These are phyloP conservation scores for Sinosuthora webbiana DNA, from an alignment of 2,113 vertebrate species.

Conservation along the genomic window DNA sequence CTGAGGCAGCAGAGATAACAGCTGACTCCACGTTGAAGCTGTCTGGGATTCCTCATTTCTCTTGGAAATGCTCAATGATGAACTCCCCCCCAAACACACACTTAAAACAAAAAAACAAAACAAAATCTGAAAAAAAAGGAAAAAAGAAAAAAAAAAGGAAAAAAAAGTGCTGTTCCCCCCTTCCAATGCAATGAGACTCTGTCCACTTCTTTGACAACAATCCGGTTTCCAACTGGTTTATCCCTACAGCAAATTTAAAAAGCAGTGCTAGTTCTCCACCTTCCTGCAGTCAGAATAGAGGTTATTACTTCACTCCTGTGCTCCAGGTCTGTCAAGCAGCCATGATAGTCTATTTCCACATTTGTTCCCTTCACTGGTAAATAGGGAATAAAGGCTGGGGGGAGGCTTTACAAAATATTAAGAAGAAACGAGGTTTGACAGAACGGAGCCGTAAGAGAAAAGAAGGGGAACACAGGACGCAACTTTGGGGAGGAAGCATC, in stretches of 20 bases:
- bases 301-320: neutral
- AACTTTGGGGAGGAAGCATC: neutral
- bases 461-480: neutral
- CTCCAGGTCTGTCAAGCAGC: neutral
- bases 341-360: neutral
- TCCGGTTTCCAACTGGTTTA: neutral
- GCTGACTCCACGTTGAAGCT: neutral
- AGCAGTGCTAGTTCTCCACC: neutral
- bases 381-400: neutral
- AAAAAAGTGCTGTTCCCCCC: neutral
- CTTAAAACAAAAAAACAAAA: neutral
- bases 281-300: neutral
- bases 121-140: neutral
- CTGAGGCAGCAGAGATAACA: neutral
- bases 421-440: neutral
- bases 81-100: neutral
- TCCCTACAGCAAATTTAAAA: slow-evolving; percentile 12
- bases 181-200: neutral
- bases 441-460: neutral
- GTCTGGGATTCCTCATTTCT: slow-evolving; percentile 51
- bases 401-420: neutral
- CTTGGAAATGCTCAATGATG: slow-evolving; percentile 4
- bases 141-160: neutral
- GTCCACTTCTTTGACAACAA: slow-evolving; percentile 7
- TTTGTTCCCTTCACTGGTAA: neutral